Conservation (phyloP, 2,113 vertebrate genomes). For the human (Homo sapiens) region DNA sequence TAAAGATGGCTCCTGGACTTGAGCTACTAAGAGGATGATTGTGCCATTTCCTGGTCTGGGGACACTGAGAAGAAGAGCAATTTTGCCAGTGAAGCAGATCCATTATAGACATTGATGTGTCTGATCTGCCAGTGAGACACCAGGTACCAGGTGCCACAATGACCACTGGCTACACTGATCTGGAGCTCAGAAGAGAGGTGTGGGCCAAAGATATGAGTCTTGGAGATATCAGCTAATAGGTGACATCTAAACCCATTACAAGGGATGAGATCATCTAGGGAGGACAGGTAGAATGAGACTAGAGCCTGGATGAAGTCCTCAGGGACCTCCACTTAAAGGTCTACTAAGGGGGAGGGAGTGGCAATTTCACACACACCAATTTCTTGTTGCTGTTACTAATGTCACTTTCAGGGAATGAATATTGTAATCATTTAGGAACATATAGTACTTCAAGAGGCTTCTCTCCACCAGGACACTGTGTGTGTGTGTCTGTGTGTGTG, state of each 20-base stretch:
- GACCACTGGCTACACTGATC: neutral
- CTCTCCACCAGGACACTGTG: neutral
- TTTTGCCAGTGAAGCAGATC: neutral
- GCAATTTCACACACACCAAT: neutral
- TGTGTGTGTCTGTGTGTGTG: too few species aligned
- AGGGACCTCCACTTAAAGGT: neutral
- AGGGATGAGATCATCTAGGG: neutral
- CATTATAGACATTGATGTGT: neutral
- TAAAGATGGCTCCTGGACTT: neutral
- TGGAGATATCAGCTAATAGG: neutral
- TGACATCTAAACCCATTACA: neutral
- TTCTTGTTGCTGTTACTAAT: neutral
- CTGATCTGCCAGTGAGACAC: neutral
- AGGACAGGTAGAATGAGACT: neutral
- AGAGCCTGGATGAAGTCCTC: neutral
- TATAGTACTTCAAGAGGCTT: neutral
- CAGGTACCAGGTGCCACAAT: neutral
- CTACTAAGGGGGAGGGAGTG: neutral
- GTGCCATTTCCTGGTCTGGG: neutral
- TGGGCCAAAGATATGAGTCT: neutral
- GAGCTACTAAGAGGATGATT: neutral
- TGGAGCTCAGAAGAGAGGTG: neutral
- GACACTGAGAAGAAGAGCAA: neutral
- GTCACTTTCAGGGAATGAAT: neutral
- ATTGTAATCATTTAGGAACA: neutral